Base-by-base conservation (phyloP, 1,140 invertebrate genomes). In the Sinonovacula constricta region DNA sequence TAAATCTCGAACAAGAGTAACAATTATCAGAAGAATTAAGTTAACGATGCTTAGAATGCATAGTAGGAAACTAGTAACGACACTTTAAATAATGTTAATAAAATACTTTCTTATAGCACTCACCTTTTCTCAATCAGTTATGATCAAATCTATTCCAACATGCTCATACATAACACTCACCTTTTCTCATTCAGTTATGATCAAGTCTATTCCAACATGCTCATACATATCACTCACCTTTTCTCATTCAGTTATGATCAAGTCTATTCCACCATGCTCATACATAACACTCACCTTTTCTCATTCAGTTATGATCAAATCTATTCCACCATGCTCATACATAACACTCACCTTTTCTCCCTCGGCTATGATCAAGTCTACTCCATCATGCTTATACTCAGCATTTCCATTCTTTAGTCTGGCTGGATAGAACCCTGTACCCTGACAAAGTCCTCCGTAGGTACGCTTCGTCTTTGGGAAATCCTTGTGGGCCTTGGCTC, bases 381-480 rank as follows among this genome's bases (percentile, higher is more conserved):
- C 57, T 12, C 76, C 80, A 45, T 74, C 70, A 69, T 72, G 22
- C 0, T 39, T 24, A 33, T 82, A 79, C 34, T 82, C 80, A 30
- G 5, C 15, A 22, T 14, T 51, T 2, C 15, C 34, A 15, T 5
- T 39, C 12, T 28, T 3, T 24, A 82, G 65, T 15, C 24, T 22
- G 18, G 76, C 34, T 3, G 63, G 60, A 39, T 79, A 82, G 33
- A 69, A 68, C 1, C 80, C 80, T 2, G 49, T 36, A 0, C 80
- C 80, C 2, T 67, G n/a, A 70, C 80, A 82, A 15, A 34, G 49
- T 36, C 53, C 51, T 22, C 69, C 80, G 22, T 66, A 26, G 22
- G 36, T 39, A 15, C 80, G 60, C 2, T 39, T 53, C 39, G 33
- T 36, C 14, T 60, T 24, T 14, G 80, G 80, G 39, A 79, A 82